Evolutionary conservation across 2,888 invertebrate species (phyloP), one percentile per base, ranked within the genome.

Genomic region (Polydrusus tereticollis): DNA sequence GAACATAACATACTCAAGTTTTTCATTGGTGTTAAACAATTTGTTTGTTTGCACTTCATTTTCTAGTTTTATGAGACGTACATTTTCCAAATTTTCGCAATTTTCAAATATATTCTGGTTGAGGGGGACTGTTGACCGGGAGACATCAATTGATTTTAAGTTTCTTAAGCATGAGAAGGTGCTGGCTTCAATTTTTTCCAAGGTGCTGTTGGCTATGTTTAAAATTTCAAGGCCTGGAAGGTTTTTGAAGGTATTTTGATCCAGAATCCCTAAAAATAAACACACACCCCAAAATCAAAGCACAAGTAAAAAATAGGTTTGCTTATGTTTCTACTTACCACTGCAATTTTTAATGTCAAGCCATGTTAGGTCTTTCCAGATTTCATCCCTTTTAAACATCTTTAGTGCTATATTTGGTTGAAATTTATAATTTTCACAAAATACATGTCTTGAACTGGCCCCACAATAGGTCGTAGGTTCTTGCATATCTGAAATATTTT

Each of bases 401-500:
- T 38, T 52, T 14, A 64, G 38, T 6, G 52, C 2, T 55, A 47
- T 18, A 16, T 60, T 69, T 1, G 58, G 47, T n/a, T 58, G 43
- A 36, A 66, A 66, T 21, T 43, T 66, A 29, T 66, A 66, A 18
- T 66, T 66, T 43, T 66, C 45, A 12, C 66, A 66, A 29, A 26
- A 33, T n/a, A 57, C 18, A 66, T 66, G 66, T 4, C 7, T 10
- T 14, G 64, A 52, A 14, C 64, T 64, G 21, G 64, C 64, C 8
- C 64, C 64, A 3, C 18, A 26, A 14, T 64, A 64, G 8, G 64
- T 64, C 6, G 38, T 64, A 1, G 50, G 36, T 23, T 52, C 38
- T 14, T 38, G 38, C 64, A 64, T 64, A 16, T 36, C 52, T 57
- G 12, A 7, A 36, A 12, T 2, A 7, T 36, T 12, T 36, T 36